These are phyloP conservation scores for Resseliella maxima DNA, from an alignment of 2,888 invertebrate genomes.

Conservation along the genomic window DNA sequence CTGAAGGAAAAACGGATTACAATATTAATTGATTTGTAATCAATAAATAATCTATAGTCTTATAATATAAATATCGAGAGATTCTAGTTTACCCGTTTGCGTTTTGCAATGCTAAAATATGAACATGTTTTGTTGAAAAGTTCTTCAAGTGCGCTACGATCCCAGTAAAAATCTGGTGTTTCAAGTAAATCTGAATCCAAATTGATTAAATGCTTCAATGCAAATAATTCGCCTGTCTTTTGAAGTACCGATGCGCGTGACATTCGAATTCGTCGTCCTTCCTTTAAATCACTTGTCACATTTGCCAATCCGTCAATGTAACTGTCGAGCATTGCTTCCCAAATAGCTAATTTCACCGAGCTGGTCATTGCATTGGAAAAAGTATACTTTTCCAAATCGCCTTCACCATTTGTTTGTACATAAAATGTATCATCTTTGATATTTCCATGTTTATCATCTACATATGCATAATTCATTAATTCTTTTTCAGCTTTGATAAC, in stretches of 20 bases:
- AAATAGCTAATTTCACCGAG: slow-evolving; percentile 93
- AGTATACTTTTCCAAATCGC: slow-evolving; percentile 86
- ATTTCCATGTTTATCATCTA: slow-evolving; percentile 67
- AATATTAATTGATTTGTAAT: slow-evolving; percentile 46
- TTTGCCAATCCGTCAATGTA: slow-evolving; percentile 86
- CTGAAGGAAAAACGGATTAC: slow-evolving; percentile 66
- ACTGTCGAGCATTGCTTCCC: slow-evolving; percentile 88
- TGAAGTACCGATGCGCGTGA: slow-evolving; percentile 73
- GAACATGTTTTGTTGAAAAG: slow-evolving; percentile 85
- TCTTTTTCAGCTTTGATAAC: slow-evolving; percentile 84
- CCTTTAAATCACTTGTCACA: slow-evolving; percentile 82
- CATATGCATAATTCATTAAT: slow-evolving; percentile 82
- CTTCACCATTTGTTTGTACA: slow-evolving; percentile 69
- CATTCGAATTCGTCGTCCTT: slow-evolving; percentile 76
- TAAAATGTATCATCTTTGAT: slow-evolving; percentile 66
- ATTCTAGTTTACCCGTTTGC: slow-evolving; percentile 77
- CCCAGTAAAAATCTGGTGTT: slow-evolving; percentile 99
- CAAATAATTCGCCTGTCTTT: slow-evolving; percentile 89
- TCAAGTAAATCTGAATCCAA: slow-evolving; percentile 93
- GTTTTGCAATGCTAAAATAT: slow-evolving; percentile 85
- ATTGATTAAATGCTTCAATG: slow-evolving; percentile 88
- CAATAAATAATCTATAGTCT: background rate
- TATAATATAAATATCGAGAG: background rate
- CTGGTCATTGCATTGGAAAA: slow-evolving; percentile 94
- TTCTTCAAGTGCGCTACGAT: slow-evolving; percentile 86